These are phyloP conservation scores for Fissipunctia ypsillon DNA, from an alignment of 2,888 invertebrate species.

Conservation along the genomic window DNA sequence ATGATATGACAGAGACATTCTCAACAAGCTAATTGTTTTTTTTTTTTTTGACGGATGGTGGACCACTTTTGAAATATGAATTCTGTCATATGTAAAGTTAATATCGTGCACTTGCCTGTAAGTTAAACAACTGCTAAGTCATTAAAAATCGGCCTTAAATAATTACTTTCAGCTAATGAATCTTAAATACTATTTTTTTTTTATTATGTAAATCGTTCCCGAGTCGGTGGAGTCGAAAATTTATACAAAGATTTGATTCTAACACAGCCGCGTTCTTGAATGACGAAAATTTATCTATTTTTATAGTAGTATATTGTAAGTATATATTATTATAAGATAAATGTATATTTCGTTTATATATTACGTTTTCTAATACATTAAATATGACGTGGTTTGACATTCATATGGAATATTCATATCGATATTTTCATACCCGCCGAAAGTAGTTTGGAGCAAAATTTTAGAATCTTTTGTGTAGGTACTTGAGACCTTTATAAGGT, in stretches of 20 bases:
- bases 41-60: not conserved
- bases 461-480: constrained; percentile 7
- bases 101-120: constrained; percentile 8
- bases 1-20: not conserved
- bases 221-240: constrained; percentile 65
- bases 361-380: constrained; percentile 54
- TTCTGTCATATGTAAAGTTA: constrained; percentile 2
- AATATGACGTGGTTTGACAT: constrained; percentile 53
- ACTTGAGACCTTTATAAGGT: constrained; percentile 19
- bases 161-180: constrained; percentile 16
- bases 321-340: constrained; percentile 56
- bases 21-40: not conserved
- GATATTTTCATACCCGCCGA: constrained; percentile 45
- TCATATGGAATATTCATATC: constrained; percentile 49
- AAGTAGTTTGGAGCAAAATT: constrained; percentile 3
- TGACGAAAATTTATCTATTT: constrained; percentile 59
- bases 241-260: constrained; percentile 79
- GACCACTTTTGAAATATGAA: not conserved
- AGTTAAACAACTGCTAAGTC: constrained; percentile 10
- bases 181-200: constrained; percentile 58
- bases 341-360: constrained; percentile 66
- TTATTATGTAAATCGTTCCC: constrained; percentile 49
- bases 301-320: constrained; percentile 46
- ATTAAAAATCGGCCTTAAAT: constrained; percentile 37
- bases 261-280: constrained; percentile 81